phyloP scores from a whole-genome alignment of 2,113 vertebrate genomes.

The Mustela nigripes region DNA sequence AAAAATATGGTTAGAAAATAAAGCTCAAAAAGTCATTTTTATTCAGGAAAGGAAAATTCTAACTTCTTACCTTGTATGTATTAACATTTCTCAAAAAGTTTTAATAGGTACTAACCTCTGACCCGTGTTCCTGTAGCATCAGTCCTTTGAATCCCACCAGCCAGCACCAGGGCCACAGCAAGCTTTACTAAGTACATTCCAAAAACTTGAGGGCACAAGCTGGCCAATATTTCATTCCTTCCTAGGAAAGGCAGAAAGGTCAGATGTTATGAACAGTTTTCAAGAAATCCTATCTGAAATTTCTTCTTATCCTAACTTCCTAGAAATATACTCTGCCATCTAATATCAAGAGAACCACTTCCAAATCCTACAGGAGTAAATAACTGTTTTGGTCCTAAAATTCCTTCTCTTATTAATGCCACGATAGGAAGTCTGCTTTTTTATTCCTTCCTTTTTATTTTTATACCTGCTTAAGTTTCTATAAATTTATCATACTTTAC shows the following conservation, averaged over 20 bases:
- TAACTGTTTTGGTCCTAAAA: conserved; percentile 19
- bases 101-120: conserved; percentile 91
- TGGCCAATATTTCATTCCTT: conserved; percentile 96
- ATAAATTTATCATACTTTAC: background rate
- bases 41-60: conserved; percentile 3
- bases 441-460: conserved; percentile 6
- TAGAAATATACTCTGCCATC: background rate
- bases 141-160: conserved; percentile 96
- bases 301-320: background rate
- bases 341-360: conserved; percentile 17
- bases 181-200: conserved; percentile 97
- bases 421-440: background rate
- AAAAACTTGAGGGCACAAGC: conserved; percentile 97
- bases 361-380: conserved; percentile 22
- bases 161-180: conserved; percentile 96
- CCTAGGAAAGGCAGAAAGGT: conserved; percentile 87
- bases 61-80: background rate
- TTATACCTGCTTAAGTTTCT: background rate
- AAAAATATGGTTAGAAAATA: conserved; percentile 5
- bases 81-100: background rate
- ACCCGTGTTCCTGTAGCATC: conserved; percentile 95
- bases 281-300: conserved; percentile 48
- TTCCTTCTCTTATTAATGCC: conserved; percentile 20
- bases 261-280: conserved; percentile 30
- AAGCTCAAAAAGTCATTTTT: conserved; percentile 48